Base-by-base conservation (phyloP, 2,888 invertebrate species). In the Drosophila kambysellisi region DNA sequence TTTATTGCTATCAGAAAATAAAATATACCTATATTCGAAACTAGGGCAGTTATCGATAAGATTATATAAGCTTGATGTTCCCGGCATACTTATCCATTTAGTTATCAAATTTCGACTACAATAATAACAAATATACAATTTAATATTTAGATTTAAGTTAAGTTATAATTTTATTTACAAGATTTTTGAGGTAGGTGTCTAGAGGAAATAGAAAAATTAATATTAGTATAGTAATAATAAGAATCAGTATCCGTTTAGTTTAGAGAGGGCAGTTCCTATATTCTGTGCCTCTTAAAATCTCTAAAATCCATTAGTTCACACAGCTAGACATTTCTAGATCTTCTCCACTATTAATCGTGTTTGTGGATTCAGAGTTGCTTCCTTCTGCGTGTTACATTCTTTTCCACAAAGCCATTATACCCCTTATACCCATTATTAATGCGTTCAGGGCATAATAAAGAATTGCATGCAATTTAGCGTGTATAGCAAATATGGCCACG, bases 381-480 rank as follows among this genome's bases (percentile, higher is more conserved):
- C 7, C 12, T 20, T 43, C 12, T 12, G 20, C 20, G 11, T 43
- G 12, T 20, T 46, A 4, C 46, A 12, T 25, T 4, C 20, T 15
- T 20, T 4, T 25, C 20, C 20, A 20, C 20, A 15, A 15, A 25
- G 8, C 46, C 20, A 46, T 4, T 46, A 46, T 46, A 46, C 20
- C 4, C 20, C 15, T 25, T 20, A 46, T 46, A 46, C 46, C 2
- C 20, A 25, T 46, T 25, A 15, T 7, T 15, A 46, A 25, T 8
- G 46, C 4, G 15, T 46, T 46, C 15, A 4, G 20, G 12, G 7
- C 12, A 25, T 25, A 8, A 72, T 78, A 70, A 70, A 60, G 46
- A 48, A 68, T 43, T 68, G 48, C 53, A 32, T 54, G 50, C n/a
- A 59, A 54, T 59, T 70, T 35, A 25, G 46, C 53, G 11, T 39